Conservation (phyloP, 2,797 vertebrate species). For the Spatula versicolor region DNA sequence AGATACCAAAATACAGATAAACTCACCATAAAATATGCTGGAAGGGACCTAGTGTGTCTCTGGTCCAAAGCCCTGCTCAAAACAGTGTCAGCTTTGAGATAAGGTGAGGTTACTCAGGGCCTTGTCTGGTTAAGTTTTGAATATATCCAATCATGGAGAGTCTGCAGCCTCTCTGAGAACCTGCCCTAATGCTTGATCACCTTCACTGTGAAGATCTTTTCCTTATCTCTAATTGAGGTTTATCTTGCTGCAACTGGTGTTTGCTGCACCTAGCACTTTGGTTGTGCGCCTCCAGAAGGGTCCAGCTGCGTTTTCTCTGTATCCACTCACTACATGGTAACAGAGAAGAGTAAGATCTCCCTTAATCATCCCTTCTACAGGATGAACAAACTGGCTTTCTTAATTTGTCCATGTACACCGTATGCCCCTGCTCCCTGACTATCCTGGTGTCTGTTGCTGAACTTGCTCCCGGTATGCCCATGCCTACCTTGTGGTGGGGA, state of each 20-base stretch:
- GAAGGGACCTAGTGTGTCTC: neutral
- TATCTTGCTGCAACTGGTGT: neutral
- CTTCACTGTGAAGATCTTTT: neutral
- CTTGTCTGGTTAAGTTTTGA: neutral
- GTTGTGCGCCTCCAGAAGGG: neutral
- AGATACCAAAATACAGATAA: conserved; percentile 37
- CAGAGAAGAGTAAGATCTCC: neutral
- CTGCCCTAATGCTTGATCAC: neutral
- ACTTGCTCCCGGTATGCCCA: neutral
- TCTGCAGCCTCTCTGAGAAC: neutral
- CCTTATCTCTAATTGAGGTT: neutral
- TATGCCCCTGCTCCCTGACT: neutral
- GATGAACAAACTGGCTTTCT: neutral
- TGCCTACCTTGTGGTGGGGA: neutral
- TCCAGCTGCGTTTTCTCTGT: neutral
- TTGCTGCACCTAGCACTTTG: neutral
- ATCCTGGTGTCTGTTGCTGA: neutral
- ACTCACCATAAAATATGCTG: neutral
- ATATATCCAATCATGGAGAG: neutral
- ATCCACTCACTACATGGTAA: neutral
- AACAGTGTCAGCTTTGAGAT: neutral
- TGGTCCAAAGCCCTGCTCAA: neutral
- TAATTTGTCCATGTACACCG: neutral
- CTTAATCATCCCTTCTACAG: neutral
- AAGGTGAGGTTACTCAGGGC: neutral